Base-by-base conservation (phyloP, 2,797 vertebrate genomes). In the Lutjanus campechanus region DNA sequence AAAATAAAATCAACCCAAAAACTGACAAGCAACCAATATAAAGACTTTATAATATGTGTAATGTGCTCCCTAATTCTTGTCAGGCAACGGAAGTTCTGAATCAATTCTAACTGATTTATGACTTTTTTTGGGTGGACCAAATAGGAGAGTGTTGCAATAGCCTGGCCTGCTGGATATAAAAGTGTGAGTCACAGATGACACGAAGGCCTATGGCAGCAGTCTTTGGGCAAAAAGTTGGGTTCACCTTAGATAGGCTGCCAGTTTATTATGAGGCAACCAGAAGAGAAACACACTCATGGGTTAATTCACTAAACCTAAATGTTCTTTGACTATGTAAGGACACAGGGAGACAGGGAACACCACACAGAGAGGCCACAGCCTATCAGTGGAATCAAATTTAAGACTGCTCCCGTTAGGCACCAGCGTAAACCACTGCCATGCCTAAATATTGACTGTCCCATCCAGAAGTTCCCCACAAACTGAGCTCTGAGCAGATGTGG, bases 1-100 rank as follows among this genome's bases (percentile, higher is more conserved):
- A 20, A 11, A 19, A 19, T 12, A 19, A 22, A 36, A 56, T 65
- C 17, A 47, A 47, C 15, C 47, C 1, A 2, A 55, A 64, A 73
- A 73, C 63, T 60, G 36, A 59, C n/a, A 51, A 73, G n/a, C 63
- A 67, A 67, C 4, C 11, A 67, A 13, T 51, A 20, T 75, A 59
- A 66, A 5, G 36, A 58, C 44, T 66, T 41, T 43, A 59, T 58
- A 66, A 49, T 12, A 49, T 44, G 25, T 0, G 7, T 49, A 11
- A 56, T 36, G 25, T 40, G 41, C 40, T 64, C 59, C 46, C 60
- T 47, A 19, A 13, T 6, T 47, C 61, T 49, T 17, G 16, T 53
- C 41, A 46, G 11, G 25, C 58, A 63, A 50, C 50, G 63, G 8
- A 49, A 11, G 11, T 25, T 70, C 67, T 25, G 59, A 63, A 63